A percentile compares a stretch with the other conserved stretches of the same genome.
Evolutionary conservation across 1,140 invertebrate species (phyloP).

Genomic region (Drosophila ohnishii): DNA sequence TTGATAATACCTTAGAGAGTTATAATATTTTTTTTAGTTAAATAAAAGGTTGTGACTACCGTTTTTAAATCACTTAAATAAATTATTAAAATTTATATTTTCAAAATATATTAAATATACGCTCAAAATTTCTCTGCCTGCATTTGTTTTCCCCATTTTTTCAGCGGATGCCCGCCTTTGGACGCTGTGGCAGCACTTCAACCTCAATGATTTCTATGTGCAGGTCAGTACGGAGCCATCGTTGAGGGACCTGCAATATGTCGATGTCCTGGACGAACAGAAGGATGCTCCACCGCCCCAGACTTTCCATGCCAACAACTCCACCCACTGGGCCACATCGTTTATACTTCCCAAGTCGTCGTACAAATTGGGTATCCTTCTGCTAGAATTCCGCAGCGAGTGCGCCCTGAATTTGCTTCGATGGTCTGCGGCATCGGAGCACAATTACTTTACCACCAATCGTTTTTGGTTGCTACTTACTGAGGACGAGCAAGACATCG

Average conservation of each 20-base stretch:
- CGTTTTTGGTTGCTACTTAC: constrained; percentile 73
- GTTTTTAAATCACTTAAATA: neutral
- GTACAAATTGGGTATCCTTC: constrained; percentile 68
- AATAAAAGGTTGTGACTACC: neutral
- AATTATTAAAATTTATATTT: neutral
- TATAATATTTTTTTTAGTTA: neutral
- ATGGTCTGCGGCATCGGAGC: constrained; percentile 70
- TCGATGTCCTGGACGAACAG: constrained; percentile 34
- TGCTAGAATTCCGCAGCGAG: constrained; percentile 53
- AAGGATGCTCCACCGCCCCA: constrained; percentile 54
- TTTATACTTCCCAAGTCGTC: constrained; percentile 45
- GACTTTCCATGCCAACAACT: constrained; percentile 58
- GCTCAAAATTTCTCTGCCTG: neutral
- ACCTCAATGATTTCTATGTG: constrained; percentile 65
- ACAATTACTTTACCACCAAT: constrained; percentile 79
- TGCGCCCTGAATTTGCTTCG: constrained; percentile 71
- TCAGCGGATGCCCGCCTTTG: constrained; percentile 42
- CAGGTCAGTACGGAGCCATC: constrained; percentile 62
- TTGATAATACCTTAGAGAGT: neutral
- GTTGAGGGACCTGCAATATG: constrained; percentile 52
- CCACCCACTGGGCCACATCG: constrained; percentile 56
- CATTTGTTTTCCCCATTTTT: neutral
- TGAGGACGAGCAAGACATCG: constrained; percentile 36
- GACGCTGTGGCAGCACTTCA: constrained; percentile 55
- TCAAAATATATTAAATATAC: no score